Percentiles rank a stretch among this genome's conserved stretches.
phyloP scores from a whole-genome alignment of 2,113 vertebrate species.

The Himantopus leucocephalus region DNA sequence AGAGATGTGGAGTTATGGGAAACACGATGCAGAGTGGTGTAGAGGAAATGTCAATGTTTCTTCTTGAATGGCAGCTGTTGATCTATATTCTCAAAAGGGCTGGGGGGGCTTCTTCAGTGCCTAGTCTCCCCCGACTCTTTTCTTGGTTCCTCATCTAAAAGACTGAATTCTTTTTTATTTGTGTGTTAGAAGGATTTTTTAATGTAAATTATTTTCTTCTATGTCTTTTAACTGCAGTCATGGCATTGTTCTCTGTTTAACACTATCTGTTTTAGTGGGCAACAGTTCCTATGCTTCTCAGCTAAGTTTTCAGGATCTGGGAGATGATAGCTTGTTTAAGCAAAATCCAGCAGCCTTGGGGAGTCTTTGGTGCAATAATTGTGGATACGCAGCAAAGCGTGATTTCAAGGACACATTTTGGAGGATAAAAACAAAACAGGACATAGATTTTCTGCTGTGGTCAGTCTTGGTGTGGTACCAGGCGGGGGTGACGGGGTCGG shows the following conservation, averaged over 20 bases:
- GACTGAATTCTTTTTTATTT: background rate
- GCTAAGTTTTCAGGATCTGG: background rate
- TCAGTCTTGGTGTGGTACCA: background rate
- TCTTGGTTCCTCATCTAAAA: background rate
- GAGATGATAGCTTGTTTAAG: background rate
- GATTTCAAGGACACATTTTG: background rate
- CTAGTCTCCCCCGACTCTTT: accelerated
- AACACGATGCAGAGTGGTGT: background rate
- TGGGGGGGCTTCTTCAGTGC: background rate
- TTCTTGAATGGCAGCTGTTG: background rate
- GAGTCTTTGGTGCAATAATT: accelerated
- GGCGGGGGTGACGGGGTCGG: background rate
- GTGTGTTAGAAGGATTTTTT: background rate
- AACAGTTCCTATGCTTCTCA: background rate
- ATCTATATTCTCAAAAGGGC: background rate
- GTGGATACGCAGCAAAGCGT: background rate
- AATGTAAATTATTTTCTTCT: background rate
- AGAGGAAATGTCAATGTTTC: background rate
- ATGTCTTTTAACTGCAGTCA: background rate
- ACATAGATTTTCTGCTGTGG: background rate
- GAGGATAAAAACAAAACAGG: background rate
- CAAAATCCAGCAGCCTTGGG: background rate
- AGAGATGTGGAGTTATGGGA: background rate
- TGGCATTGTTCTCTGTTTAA: background rate
- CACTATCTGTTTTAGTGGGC: background rate